Evolutionary conservation across 2,797 vertebrate genomes (phyloP), one percentile per base, ranked within the genome.

Genomic region (Melanotaenia nigrans): DNA sequence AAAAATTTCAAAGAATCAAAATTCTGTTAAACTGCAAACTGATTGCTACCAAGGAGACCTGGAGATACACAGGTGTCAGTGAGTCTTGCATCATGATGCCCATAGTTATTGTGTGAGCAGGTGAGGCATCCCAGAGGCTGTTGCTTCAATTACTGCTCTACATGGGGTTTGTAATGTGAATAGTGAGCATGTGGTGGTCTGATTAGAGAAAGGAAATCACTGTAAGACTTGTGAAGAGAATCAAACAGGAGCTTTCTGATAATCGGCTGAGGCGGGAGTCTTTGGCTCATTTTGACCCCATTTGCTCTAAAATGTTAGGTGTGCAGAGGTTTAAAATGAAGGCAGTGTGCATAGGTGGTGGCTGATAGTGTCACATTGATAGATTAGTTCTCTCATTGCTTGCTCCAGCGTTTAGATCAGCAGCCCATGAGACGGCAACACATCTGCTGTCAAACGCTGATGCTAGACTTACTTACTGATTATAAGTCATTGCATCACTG

Each of bases 321-420:
- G 60, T 65, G 32, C 62, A 25, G 64, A 77, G 60, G 74, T 71
- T 67, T 69, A 65, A 71, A 73, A 65, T 72, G 66, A 47, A 64
- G 66, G 68, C 51, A 60, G 61, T 33, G 65, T 66, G 64, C 67
- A 79, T 22, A 25, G 22, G 42, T 55, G 75, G 82, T 75, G 68
- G 81, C 66, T 47, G 58, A n/a, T 38, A 58, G 42, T 90, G 90
- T 93, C 89, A 92, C 67, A 68, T 78, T 93, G 91, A 94, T 93
- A 88, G 92, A 94, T 93, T 87, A 79, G 86, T 82, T 72, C 10
- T 67, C 79, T 90, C 89, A 92, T 88, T 89, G 89, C 77, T 72
- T 49, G 79, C 88, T 88, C 73, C 86, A 86, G 83, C 70, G 85
- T 91, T 90, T 89, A 91, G 87, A 88, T 93, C 90, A 90, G 75